These are phyloP conservation scores for Arbacia lixula DNA, from an alignment of 53 echinoderm and acorn worm genomes.

Conservation along the genomic window DNA sequence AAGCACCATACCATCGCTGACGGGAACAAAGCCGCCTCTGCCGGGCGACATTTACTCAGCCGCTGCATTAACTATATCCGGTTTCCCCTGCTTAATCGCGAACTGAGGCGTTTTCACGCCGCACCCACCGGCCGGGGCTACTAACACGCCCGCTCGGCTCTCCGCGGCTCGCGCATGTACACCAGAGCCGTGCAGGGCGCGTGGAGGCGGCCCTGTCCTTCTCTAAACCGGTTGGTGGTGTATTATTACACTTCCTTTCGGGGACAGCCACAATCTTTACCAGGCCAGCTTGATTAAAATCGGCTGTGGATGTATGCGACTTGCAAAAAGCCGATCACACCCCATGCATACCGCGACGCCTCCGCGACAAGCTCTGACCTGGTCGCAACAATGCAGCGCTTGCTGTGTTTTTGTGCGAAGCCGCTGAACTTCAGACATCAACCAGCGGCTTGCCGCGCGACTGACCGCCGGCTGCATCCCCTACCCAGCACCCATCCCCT, in stretches of 20 bases:
- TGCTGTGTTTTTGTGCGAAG: constrained; percentile 1
- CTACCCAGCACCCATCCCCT: not conserved
- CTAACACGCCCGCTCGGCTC: constrained; percentile 12
- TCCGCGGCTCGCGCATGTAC: too few species aligned
- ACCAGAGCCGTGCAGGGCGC: not conserved
- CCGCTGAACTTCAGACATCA: constrained; percentile 18
- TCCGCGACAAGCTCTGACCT: constrained; percentile 16
- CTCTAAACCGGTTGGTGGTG: constrained; percentile 55
- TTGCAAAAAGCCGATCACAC: constrained; percentile 15
- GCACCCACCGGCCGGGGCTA: constrained; percentile 10
- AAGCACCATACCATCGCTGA: constrained; percentile 34
- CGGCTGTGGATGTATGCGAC: constrained; percentile 16
- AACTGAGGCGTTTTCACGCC: constrained; percentile 40
- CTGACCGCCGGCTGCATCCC: constrained; percentile 21
- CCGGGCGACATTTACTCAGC: constrained; percentile 53
- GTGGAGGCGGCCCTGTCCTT: constrained; percentile 21
- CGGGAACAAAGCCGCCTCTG: constrained; percentile 28
- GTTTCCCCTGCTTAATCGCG: constrained; percentile 39
- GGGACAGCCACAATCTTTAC: constrained; percentile 28
- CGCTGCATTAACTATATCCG: constrained; percentile 68
- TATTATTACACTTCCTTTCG: constrained; percentile 58
- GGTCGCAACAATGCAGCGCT: not conserved
- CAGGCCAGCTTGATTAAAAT: constrained; percentile 30
- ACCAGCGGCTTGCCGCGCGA: not conserved
- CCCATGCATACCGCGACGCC: not conserved